These are phyloP conservation scores for Noctilio leporinus DNA, from an alignment of 2,113 vertebrate species.

Conservation along the genomic window DNA sequence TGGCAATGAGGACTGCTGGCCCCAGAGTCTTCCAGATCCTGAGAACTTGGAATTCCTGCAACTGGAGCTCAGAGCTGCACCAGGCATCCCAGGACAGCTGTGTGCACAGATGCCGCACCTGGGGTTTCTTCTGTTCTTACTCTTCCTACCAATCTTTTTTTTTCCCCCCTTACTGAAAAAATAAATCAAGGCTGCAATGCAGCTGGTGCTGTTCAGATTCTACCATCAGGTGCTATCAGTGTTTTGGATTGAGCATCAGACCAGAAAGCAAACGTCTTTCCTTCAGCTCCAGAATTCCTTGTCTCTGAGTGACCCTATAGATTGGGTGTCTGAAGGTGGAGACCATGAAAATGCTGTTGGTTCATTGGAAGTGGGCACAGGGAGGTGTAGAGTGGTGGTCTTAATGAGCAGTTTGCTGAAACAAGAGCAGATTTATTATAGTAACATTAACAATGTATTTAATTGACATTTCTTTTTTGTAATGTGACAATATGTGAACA, in stretches of 20 bases:
- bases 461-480: conserved; percentile 90
- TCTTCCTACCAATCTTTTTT: not conserved
- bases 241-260: conserved; percentile 76
- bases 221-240: conserved; percentile 82
- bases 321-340: conserved; percentile 58
- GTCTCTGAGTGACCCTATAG: conserved; percentile 77
- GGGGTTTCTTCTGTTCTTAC: conserved; percentile 52
- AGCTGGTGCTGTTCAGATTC: conserved; percentile 84
- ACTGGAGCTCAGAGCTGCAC: conserved; percentile 83
- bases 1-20: conserved; percentile 63
- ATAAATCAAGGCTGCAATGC: conserved; percentile 80
- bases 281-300: conserved; percentile 79
- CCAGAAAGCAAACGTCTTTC: conserved; percentile 75
- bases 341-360: conserved; percentile 57
- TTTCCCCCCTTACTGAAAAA: conserved; percentile 43
- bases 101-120: conserved; percentile 71
- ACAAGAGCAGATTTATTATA: conserved; percentile 83
- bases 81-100: conserved; percentile 74
- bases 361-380: conserved; percentile 71
- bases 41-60: conserved; percentile 81
- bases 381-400: conserved; percentile 73
- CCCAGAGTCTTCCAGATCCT: conserved; percentile 76
- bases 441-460: conserved; percentile 90
- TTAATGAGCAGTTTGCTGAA: conserved; percentile 72
- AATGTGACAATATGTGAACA: conserved; percentile 85